Base-by-base conservation (phyloP, 1,140 invertebrate species). In the Oryctes rhinoceros region DNA sequence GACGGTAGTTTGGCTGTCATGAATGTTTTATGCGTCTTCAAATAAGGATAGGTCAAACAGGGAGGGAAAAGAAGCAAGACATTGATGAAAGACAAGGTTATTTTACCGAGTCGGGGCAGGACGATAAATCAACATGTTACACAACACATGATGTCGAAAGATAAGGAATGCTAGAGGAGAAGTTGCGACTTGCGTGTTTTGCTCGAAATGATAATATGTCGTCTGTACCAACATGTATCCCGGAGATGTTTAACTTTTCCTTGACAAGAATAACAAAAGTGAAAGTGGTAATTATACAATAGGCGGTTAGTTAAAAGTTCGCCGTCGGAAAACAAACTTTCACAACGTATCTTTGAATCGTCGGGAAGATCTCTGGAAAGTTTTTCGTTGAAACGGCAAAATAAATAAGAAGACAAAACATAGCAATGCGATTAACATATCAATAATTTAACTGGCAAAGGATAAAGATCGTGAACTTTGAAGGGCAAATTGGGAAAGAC, bases 271-370 rank as follows among this genome's bases (percentile, higher is more conserved):
- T 4, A 71, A 71, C 20, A 71, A 71, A 71, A 71, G 65, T 71
- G 20, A 71, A 30, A 71, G 65, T 71, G 20, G 20, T 71, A 71
- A 71, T 71, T 71, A 71, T 37, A 71, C 65, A 71, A 71, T 71
- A 30, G 65, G 65, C 20, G 35, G 65, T 24, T 71, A 9, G 20
- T 71, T 71, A 7, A 37, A 11, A 71, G 65, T 13, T 59, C n/a
- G n/a, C 5, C 65, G 65, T 2, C 4, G 65, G 65, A 71, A 37
- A 71, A 37, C 65, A 37, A 71, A 71, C 65, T 35, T 35, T 18
- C 10, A 11, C 20, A 30, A 11, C 65, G 65, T 24, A 71, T 71
- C 65, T 71, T 71, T 9, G 35, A 71, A 7, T 15, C 2, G n/a
- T 71, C 3, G 35, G 20, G 65, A 37, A 5, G 9, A 71, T 9